Conservation (phyloP, 2,113 vertebrate genomes). For the Thamnophis sirtalis region DNA sequence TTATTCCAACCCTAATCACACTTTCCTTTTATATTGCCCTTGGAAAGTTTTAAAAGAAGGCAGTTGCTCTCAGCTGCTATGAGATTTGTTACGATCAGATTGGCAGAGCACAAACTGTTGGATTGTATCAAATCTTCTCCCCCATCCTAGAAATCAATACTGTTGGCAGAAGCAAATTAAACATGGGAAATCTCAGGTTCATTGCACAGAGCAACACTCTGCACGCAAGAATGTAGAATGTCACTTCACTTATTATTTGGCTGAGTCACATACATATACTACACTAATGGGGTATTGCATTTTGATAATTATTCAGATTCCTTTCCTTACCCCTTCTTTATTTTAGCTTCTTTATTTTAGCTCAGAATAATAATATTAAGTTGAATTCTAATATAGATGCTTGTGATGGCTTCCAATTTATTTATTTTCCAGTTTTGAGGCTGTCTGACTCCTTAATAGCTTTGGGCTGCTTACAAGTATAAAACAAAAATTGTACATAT, state of each 20-base stretch:
- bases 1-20: neutral
- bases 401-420: neutral
- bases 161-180: neutral
- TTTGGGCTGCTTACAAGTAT: neutral
- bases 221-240: neutral
- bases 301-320: slow-evolving; percentile 4
- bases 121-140: neutral
- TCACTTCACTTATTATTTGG: neutral
- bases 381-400: neutral
- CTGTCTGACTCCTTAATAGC: neutral
- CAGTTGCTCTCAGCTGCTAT: neutral
- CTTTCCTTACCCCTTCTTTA: neutral
- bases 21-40: neutral
- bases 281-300: neutral
- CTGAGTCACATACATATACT: accelerated
- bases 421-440: neutral
- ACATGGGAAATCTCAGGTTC: neutral
- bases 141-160: neutral
- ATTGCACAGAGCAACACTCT: neutral
- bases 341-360: neutral
- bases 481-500: neutral
- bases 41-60: neutral
- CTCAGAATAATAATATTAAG: neutral
- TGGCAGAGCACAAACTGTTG: accelerated
- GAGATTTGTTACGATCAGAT: accelerated